These are phyloP conservation scores for Drosophila gaucha DNA, from an alignment of 2,888 invertebrate species.

Conservation along the genomic window DNA sequence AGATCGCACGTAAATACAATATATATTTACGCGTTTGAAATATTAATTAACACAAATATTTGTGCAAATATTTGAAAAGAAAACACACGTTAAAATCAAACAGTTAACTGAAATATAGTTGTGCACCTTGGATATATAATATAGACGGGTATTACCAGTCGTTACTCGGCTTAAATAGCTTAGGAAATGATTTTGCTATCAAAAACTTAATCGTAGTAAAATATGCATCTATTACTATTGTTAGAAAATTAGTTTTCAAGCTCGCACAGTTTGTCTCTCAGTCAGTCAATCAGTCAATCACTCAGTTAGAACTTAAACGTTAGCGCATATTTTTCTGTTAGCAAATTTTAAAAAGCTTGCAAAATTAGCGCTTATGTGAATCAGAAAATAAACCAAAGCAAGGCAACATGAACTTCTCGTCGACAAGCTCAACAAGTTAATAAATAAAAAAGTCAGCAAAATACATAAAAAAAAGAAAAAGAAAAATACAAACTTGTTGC, in stretches of 20 bases:
- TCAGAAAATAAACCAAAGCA: constrained; percentile 24
- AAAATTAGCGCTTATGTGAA: constrained; percentile 29
- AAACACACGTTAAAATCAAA: constrained; percentile 26
- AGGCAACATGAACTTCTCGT: constrained; percentile 4
- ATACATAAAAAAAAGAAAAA: background rate
- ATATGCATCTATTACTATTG: background rate
- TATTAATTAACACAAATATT: constrained; percentile 52
- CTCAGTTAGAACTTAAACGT: background rate
- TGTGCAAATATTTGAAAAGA: constrained; percentile 17
- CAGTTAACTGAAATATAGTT: constrained; percentile 13
- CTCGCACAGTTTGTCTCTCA: background rate
- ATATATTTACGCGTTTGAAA: constrained; percentile 32
- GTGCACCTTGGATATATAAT: constrained; percentile 4
- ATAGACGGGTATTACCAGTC: background rate
- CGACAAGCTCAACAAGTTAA: constrained; percentile 34
- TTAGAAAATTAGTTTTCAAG: background rate
- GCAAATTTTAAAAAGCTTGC: constrained; percentile 18
- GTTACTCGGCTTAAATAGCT: no score
- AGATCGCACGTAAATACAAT: constrained; percentile 26
- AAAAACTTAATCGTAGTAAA: background rate
- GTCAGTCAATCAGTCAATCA: background rate
- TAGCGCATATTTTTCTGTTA: background rate
- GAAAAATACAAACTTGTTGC: constrained; percentile 61
- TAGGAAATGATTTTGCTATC: no score
- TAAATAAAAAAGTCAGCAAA: constrained; percentile 23